Conservation (phyloP, 2,113 vertebrate genomes). For the Scatophagus argus region DNA sequence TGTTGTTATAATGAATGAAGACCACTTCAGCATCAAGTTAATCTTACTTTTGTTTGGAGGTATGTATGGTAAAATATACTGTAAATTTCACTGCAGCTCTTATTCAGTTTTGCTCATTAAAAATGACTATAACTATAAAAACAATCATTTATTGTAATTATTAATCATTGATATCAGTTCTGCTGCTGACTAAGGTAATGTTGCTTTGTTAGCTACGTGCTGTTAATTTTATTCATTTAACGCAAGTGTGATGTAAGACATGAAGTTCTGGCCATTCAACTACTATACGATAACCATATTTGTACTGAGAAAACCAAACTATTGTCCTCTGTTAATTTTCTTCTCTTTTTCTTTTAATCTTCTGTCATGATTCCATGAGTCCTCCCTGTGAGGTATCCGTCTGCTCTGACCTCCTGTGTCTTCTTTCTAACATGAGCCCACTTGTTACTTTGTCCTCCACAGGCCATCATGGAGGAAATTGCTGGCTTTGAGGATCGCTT, state of each 20-base stretch:
- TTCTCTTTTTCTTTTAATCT: neutral
- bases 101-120: neutral
- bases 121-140: neutral
- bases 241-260: neutral
- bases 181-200: neutral
- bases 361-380: constrained; percentile 3
- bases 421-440: constrained; percentile 25
- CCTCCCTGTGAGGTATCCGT: constrained; percentile 14
- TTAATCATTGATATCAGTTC: neutral
- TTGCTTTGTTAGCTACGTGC: neutral
- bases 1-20: neutral
- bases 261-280: no score
- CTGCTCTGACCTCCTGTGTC: constrained; percentile 30
- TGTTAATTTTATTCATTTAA: neutral
- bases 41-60: neutral
- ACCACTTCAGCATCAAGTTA: neutral
- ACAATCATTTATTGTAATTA: no score
- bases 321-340: neutral
- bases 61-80: neutral
- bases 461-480: constrained; percentile 99
- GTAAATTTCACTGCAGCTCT: neutral
- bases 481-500: constrained; percentile 95
- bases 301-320: neutral
- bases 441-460: constrained; percentile 53
- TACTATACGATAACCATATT: no score